Base-by-base conservation (phyloP, 1,140 invertebrate genomes). In the Hydropsyche tenuis region DNA sequence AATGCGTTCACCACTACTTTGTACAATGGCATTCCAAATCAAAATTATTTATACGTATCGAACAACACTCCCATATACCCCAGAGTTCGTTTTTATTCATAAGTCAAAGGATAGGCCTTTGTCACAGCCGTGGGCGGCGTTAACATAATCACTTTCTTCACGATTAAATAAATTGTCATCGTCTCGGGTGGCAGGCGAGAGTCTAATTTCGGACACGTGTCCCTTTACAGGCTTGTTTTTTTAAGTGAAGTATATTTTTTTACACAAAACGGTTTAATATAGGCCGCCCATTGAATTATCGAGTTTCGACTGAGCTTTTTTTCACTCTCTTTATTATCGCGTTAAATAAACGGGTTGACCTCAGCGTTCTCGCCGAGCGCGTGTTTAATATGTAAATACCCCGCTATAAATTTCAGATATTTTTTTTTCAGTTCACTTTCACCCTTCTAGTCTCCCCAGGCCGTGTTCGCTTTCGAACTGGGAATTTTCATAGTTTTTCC, bases 331-430 rank as follows among this genome's bases (percentile, higher is more conserved):
- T 37, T 37, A 37, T 37, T 37, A 37, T 37, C 30, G 3, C 30
- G 30, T 9, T 37, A 37, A 37, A 37, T 37, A 37, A 37, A 53
- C 18, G 48, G 48, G 48, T 53, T 43, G 64, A 66, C 64, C 64
- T 46, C 37, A 42, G 22, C 16, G 45, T 27, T 22, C 64, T 42
- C 14, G 18, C 64, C 64, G 64, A 20, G 9, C 16, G 48, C 48
- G 22, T 27, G 46, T 73, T 73, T 73, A 73, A 73, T 73, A 73
- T 73, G 71, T 73, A 73, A 73, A 73, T 73, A 73, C 71, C 43
- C 14, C 23, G 27, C 71, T 73, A 73, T 73, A 73, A 73, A 73
- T 73, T 73, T 73, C 62, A 22, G 60, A 51, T 30, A 65, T 72
- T 72, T 72, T 69, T 69, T 53, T 53, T 25, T 20, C 22, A 22